These are phyloP conservation scores for Choreutis nemorana DNA, from an alignment of 2,888 invertebrate genomes.

Conservation along the genomic window DNA sequence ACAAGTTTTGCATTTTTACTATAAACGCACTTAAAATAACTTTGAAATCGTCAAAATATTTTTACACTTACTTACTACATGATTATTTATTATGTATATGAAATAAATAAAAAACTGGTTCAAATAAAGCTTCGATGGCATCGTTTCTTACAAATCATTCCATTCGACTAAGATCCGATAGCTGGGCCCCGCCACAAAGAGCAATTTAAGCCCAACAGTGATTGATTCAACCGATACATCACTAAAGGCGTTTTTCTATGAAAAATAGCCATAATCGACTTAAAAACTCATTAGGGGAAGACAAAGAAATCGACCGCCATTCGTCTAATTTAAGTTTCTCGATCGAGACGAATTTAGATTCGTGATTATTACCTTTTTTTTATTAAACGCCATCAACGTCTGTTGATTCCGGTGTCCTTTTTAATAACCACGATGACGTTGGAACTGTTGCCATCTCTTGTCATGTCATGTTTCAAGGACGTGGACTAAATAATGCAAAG, in stretches of 20 bases:
- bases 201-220: slow-evolving; percentile 56
- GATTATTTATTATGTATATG: too few species aligned
- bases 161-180: slow-evolving; percentile 38
- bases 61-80: too few species aligned
- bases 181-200: slow-evolving; percentile 35
- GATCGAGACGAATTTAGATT: slow-evolving; percentile 57
- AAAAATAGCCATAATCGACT: slow-evolving; percentile 67
- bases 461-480: too few species aligned
- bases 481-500: too few species aligned
- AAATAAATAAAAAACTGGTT: too few species aligned
- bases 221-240: slow-evolving; percentile 65
- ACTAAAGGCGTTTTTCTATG: slow-evolving; percentile 66
- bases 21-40: too few species aligned
- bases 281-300: slow-evolving; percentile 66
- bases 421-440: neutral
- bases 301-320: slow-evolving; percentile 63
- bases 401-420: slow-evolving; percentile 29
- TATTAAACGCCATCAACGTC: slow-evolving; percentile 34
- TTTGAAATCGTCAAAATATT: too few species aligned
- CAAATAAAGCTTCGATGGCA: neutral
- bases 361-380: slow-evolving; percentile 52
- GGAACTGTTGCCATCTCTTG: too few species aligned
- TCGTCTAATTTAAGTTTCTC: slow-evolving; percentile 60
- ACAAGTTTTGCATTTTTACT: too few species aligned
- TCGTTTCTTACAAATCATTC: slow-evolving; percentile 5